Evolutionary conservation across 2,113 vertebrate species (phyloP).

Genomic region (Mesembrinibis cayennensis): DNA sequence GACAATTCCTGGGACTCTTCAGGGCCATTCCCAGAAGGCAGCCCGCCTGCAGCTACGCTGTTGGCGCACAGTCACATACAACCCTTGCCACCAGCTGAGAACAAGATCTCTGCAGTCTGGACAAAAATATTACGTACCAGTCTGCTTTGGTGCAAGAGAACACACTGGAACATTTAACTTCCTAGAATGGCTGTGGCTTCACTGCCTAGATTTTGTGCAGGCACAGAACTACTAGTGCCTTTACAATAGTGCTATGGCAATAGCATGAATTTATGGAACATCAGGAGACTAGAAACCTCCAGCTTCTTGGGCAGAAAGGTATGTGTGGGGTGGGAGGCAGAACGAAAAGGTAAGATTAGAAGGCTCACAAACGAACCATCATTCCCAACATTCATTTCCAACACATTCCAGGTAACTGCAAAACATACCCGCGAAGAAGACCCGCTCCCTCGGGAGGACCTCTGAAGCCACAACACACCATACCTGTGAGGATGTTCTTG

Average conservation of each 20-base stretch:
- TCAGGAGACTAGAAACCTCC: background rate
- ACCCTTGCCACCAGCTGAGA: background rate
- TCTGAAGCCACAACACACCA: background rate
- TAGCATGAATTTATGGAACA: background rate
- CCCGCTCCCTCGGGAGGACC: background rate
- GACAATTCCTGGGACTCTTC: background rate
- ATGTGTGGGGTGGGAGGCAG: background rate
- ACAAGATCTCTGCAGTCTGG: background rate
- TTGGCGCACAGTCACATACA: background rate
- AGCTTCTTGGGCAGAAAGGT: background rate
- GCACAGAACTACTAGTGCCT: background rate
- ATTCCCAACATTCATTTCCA: background rate
- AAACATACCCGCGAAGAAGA: background rate
- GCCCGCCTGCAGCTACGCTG: background rate
- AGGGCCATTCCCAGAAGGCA: background rate
- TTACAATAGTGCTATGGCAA: background rate
- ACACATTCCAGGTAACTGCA: background rate
- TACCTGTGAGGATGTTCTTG: constrained; percentile 97
- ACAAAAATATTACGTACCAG: background rate
- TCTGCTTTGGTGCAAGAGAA: background rate
- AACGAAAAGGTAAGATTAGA: background rate
- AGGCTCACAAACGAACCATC: background rate
- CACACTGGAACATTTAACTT: background rate
- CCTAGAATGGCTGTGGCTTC: background rate
- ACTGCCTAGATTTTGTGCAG: background rate